These are phyloP conservation scores for Drosophila sproati DNA, from an alignment of 1,140 invertebrate genomes.

Conservation along the genomic window DNA sequence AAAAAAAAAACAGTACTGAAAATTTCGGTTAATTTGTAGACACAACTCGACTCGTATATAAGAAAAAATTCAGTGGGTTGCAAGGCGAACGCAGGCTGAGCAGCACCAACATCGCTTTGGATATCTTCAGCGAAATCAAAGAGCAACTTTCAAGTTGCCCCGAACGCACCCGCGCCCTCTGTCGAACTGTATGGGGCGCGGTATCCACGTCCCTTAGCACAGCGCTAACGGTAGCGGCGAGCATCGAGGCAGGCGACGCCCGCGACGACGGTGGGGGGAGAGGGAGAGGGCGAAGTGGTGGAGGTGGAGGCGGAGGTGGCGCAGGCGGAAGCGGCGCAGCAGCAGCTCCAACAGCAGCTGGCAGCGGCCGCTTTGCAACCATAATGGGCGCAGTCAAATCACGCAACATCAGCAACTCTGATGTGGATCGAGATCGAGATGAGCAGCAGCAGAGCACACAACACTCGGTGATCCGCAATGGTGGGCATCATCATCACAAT, in stretches of 20 bases:
- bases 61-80: slow-evolving; percentile 40
- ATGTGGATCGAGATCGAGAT: slow-evolving; percentile 57
- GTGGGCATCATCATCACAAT: slow-evolving; percentile 39
- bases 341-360: slow-evolving; percentile 30
- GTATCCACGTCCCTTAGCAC: slow-evolving; percentile 81
- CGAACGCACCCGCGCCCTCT: slow-evolving; percentile 76
- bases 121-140: slow-evolving; percentile 80
- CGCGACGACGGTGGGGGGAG: slow-evolving; percentile 61
- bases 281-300: slow-evolving; percentile 34
- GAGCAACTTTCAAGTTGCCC: slow-evolving; percentile 84
- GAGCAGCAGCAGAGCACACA: slow-evolving; percentile 52
- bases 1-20: slow-evolving; percentile 21
- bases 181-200: slow-evolving; percentile 82
- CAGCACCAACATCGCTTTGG: slow-evolving; percentile 74
- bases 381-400: slow-evolving; percentile 83
- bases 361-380: slow-evolving; percentile 68
- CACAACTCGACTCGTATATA: background rate
- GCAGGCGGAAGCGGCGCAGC: slow-evolving; percentile 48
- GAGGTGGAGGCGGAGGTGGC: slow-evolving; percentile 26
- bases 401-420: slow-evolving; percentile 64
- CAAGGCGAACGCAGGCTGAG: slow-evolving; percentile 35
- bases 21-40: slow-evolving; percentile 46
- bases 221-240: slow-evolving; percentile 70
- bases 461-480: slow-evolving; percentile 68
- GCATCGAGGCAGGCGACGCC: slow-evolving; percentile 67